Conservation (phyloP, 2,113 vertebrate genomes). For the Cinclus mexicanus region DNA sequence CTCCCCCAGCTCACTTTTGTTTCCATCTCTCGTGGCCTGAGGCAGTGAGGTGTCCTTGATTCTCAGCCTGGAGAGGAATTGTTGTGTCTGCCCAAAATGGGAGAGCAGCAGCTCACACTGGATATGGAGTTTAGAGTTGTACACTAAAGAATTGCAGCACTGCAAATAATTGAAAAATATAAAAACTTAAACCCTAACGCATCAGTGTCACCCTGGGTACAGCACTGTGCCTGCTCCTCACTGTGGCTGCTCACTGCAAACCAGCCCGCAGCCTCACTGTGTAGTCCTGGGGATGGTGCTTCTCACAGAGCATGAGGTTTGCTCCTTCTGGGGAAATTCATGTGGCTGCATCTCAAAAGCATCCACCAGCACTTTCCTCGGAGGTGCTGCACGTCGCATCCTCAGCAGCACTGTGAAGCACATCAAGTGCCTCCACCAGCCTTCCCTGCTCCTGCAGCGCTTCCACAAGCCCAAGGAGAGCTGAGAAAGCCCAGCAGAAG, state of each 20-base stretch:
- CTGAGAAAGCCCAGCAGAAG: not conserved
- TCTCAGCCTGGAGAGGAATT: not conserved
- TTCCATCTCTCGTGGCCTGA: not conserved
- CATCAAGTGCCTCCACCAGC: not conserved
- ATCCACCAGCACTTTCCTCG: not conserved
- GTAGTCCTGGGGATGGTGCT: not conserved
- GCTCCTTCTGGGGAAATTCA: not conserved
- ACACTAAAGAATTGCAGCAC: not conserved
- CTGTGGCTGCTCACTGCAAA: not conserved
- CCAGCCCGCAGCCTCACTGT: not conserved
- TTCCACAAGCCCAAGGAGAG: not conserved
- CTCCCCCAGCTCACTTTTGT: not conserved
- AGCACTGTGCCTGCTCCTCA: accelerated
- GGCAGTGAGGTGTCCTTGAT: not conserved
- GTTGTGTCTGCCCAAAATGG: not conserved
- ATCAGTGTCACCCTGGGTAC: not conserved
- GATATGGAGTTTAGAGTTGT: accelerated
- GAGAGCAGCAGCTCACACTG: not conserved
- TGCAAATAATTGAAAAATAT: accelerated
- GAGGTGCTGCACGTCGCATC: not conserved
- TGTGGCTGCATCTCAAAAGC: not conserved
- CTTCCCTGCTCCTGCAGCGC: not conserved
- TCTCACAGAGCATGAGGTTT: not conserved
- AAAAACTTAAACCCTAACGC: not conserved
- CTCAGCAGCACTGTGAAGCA: accelerated